These are phyloP conservation scores for Calliphora vomitoria DNA, from an alignment of 2,888 invertebrate genomes.

Conservation along the genomic window DNA sequence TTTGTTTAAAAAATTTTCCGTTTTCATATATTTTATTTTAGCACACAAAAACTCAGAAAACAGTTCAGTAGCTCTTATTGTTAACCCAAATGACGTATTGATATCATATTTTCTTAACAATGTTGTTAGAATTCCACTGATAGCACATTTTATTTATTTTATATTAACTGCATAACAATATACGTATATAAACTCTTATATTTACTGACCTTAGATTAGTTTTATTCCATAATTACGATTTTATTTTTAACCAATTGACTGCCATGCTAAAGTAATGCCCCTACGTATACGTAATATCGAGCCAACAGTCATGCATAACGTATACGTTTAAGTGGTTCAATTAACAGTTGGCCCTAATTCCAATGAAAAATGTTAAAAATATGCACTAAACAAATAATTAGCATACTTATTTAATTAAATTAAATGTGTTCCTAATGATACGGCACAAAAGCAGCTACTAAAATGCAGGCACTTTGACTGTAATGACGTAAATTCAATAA, in stretches of 20 bases:
- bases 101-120: too few relatives aligned
- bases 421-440: not conserved
- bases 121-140: too few relatives aligned
- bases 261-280: not conserved
- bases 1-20: too few relatives aligned
- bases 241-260: not conserved
- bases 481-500: slow-evolving; percentile 21
- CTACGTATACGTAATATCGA: slow-evolving; percentile 22
- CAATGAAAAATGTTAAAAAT: slow-evolving; percentile 20
- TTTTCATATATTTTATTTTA: too few relatives aligned
- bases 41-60: too few relatives aligned
- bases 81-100: too few relatives aligned
- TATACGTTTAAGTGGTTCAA: not conserved
- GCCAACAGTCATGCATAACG: slow-evolving; percentile 17
- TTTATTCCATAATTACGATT: not conserved
- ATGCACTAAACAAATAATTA: slow-evolving; percentile 7
- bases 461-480: not conserved
- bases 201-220: not conserved
- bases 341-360: slow-evolving; percentile 48
- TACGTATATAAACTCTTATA: not conserved
- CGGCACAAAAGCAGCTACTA: not conserved
- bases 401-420: slow-evolving; percentile 17
- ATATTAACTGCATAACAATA: too few relatives aligned
- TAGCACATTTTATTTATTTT: too few relatives aligned
- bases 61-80: too few relatives aligned